Evolutionary conservation across 2,797 vertebrate species (phyloP), one percentile per base, ranked within the genome.

Genomic region (Acridotheres tristis): DNA sequence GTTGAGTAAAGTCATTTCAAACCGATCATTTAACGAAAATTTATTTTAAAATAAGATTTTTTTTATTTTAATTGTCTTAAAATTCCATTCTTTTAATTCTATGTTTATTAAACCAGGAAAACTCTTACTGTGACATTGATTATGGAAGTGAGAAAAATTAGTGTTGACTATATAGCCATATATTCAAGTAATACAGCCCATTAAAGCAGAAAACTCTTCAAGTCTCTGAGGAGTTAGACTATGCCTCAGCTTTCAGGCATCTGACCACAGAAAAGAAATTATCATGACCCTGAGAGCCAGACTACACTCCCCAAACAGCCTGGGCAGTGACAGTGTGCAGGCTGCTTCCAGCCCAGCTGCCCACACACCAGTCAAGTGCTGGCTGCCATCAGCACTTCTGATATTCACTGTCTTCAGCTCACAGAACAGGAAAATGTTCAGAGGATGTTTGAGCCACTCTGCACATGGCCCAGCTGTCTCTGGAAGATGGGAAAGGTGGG

Each of bases 291-390:
- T 13, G 10, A 58, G 29, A 58, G 32, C 27, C 11, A 25, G 23
- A 23, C 5, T 8, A 4, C 13, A 11, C 9, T 47, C 59, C 27
- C 1, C 1, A 10, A 7, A 10, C 0, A 34, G 40, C 20, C 36
- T 11, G 20, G 40, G 30, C 83, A 86, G 30, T 19, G 48, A 10
- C 0, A 13, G 32, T 0, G 0, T 4, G 25, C 54, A 68, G 57
- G 17, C 53, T 36, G 48, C 45, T 21, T 21, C 38, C 63, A 73
- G 75, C 11, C 7, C 84, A 50, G 47, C 38, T 83, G 55, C 5
- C 5, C 34, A 5, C 4, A 7, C 12, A 4, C 16, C 43, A 50
- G 42, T 4, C 1, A 40, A 62, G 30, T 2, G n/a, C 17, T 72
- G 26, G 11, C 43, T 42, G 76, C 4, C 58, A 71, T 7, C 42